Evolutionary conservation across 2,113 vertebrate species (phyloP), one percentile per base, ranked within the genome.

Genomic region (Pygoscelis adeliae): DNA sequence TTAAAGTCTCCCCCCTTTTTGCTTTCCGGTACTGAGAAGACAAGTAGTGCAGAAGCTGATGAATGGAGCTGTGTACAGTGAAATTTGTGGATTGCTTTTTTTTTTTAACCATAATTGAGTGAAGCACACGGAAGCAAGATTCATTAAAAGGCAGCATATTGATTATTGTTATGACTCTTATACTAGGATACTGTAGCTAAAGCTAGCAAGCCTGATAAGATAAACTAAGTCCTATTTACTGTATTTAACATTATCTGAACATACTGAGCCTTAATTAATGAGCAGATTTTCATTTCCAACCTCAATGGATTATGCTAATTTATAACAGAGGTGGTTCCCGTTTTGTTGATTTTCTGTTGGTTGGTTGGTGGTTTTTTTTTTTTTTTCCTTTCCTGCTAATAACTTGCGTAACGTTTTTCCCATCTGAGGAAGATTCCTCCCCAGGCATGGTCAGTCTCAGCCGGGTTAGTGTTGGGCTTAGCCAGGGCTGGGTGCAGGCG

Each of bases 71-170:
- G 96, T 97, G 96, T 94, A 97, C 95, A 95, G 97, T 96, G 96
- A 97, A 80, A 88, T 96, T 97, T 97, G 97, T 98, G 97, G 98
- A 95, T 94, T 95, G 87, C 91, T 97, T 71, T 90, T 88, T 72
- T 22, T 84, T 91, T 92, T 90, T 87, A 97, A 97, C 97, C 97
- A 93, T 91, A 97, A 93, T 80, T 95, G 97, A 98, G 97, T 96
- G 89, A 98, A 98, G 98, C 98, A 96, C 83, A 91, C 96, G 96
- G 98, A 98, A 98, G 98, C 97, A 98, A 98, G 98, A 96, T 96
- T 97, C 98, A 98, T 98, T 98, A 97, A 98, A 98, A 99, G 98
- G 98, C 99, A 98, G 98, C 98, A 97, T 98, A 98, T 98, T 98
- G 98, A 98, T 98, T 95, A 98, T 98, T 98, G 97, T 87, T 98